Base-by-base conservation (phyloP, 2,797 vertebrate genomes). In the Halcyon badia region DNA sequence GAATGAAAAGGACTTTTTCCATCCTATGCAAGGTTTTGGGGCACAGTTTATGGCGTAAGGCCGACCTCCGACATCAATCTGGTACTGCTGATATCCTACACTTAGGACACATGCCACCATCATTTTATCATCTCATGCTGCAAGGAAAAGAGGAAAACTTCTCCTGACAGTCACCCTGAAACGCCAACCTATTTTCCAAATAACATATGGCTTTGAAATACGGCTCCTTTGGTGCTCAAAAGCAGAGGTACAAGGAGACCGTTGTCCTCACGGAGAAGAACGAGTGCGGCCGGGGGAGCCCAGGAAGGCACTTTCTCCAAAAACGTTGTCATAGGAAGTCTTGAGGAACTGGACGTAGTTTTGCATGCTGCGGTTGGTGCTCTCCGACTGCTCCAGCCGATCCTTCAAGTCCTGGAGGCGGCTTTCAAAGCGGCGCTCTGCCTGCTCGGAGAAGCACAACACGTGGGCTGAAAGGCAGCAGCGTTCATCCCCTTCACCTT, bases 291-390 rank as follows among this genome's bases (percentile, higher is more conserved):
- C 95, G 9, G 99, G 97, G 24, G 98, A 98, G 80, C 98, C 97
- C 33, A 98, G 97, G 30, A 99, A 97, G 61, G 97, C 91, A 22
- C 98, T 78, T 20, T 99, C 99, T 70, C 98, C 99, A 80, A 99
- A 99, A 58, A 99, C 99, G 1, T 98, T 99, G 96, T 98, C 97
- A 0, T 99, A 99, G 14, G 99, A 99, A 3, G 98, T 97, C 97
- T 99, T 99, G 89, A 99, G 99, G 97, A 99, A 99, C 93, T 99
- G 99, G 72, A 99, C 98, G 0, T 99, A 99, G 98, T 99, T 99
- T 84, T 99, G 99, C 97, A 99, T 99, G 97, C 99, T 99, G 66
- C 99, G 98, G 96, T 99, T 99, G 87, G 99, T 99, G 98, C 99
- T 99, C 95, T 99, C 99, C 0, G 99, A 99, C 96, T 99, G 99